Evolutionary conservation across 1,140 invertebrate species (phyloP), one percentile per base, ranked within the genome.

Genomic region (Tetraneura akinire): DNA sequence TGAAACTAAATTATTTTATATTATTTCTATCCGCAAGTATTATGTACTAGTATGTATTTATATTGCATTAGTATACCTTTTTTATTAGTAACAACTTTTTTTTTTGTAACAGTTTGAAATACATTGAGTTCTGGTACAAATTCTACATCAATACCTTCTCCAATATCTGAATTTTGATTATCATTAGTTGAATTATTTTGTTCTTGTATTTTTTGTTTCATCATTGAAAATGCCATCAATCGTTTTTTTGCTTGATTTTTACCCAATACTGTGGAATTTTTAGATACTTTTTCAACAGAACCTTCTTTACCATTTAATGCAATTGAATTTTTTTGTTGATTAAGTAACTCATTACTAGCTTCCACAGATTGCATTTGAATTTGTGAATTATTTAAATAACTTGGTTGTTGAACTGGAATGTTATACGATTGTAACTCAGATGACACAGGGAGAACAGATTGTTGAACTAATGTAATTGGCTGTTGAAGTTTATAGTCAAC

Each of bases 181-280:
- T 81, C 70, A 23, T 55, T 81, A 32, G 37, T 74, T 18, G 60
- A 73, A 45, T 47, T 51, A 60, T 64, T 81, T 68, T 81, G 80
- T 62, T 80, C 76, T 37, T 78, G 81, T 29, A 74, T 23, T 23
- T 81, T 82, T 64, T 82, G 74, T 76, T 85, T 86, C 14, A 84
- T 84, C 73, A 84, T 84, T 23, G 85, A 86, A 81, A 85, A 86
- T 8, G 85, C 85, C 53, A 84, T 82, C 1, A 86, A 80, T 13
- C 85, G 81, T 81, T 86, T 85, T 82, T 85, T 85, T 0, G 85
- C 85, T 80, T 85, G 84, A 23, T 80, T 80, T 80, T 83, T 84
- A n/a, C 84, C 84, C n/a, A 86, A 80, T 3, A 83, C 80, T 0
- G 66, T 64, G 45, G 71, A 66, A 14, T 26, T 32, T 73, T 81